phyloP scores from a whole-genome alignment of 2,888 invertebrate species.

The Apodemia zela region DNA sequence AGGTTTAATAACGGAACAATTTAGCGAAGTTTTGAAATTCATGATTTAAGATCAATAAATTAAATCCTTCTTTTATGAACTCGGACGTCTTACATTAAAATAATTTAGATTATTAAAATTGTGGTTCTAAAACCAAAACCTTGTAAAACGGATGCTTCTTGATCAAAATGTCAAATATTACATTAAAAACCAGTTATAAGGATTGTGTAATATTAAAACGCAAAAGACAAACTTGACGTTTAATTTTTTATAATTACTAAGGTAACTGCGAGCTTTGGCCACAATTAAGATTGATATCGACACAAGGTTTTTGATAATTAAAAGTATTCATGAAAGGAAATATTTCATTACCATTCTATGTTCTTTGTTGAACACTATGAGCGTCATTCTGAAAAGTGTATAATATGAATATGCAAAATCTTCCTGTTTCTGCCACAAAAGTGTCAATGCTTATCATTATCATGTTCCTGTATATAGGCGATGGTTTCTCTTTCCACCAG shows the following conservation, averaged over 20 bases:
- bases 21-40: too few species aligned
- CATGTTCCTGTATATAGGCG: too few species aligned
- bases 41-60: too few species aligned
- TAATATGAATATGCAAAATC: too few species aligned
- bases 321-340: conserved; percentile 2
- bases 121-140: conserved; percentile 4
- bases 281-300: background rate
- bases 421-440: too few species aligned
- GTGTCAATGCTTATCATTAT: too few species aligned
- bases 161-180: conserved; percentile 12
- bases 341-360: background rate
- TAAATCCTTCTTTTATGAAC: background rate
- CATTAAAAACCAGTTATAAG: conserved; percentile 6
- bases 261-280: background rate
- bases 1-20: too few species aligned
- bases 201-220: conserved; percentile 1
- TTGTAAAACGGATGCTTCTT: conserved; percentile 11
- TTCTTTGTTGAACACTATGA: background rate
- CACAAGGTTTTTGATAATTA: conserved; percentile 1
- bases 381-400: too few species aligned
- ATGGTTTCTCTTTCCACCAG: too few species aligned
- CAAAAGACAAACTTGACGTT: background rate
- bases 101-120: background rate
- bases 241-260: background rate
- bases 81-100: background rate